phyloP scores from a whole-genome alignment of 1,140 invertebrate species.

The Ips typographus region DNA sequence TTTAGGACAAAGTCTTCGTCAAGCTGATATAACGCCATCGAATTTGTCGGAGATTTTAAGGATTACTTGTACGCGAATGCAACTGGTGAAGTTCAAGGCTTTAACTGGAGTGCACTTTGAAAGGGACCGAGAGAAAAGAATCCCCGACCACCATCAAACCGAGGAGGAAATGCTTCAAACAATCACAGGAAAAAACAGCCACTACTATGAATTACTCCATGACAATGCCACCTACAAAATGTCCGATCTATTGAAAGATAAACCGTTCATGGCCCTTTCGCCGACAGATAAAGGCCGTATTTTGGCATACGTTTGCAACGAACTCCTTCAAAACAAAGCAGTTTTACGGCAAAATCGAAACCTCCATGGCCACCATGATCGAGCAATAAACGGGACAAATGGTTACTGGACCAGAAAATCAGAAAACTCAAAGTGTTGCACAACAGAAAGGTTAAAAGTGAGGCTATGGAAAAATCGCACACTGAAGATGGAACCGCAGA shows the following conservation, averaged over 20 bases:
- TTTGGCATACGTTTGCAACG: constrained; percentile 89
- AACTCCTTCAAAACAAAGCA: constrained; percentile 88
- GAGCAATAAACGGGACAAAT: constrained; percentile 77
- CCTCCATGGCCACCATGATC: constrained; percentile 71
- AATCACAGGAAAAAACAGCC: constrained; percentile 69
- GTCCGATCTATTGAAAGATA: constrained; percentile 68
- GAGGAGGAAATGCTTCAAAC: constrained; percentile 63
- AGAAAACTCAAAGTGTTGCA: constrained; percentile 79
- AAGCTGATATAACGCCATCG: constrained; percentile 87
- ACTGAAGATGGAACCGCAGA: constrained; percentile 40
- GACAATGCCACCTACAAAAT: constrained; percentile 74
- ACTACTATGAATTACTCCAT: constrained; percentile 75
- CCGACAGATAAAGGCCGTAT: constrained; percentile 85
- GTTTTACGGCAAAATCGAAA: constrained; percentile 80
- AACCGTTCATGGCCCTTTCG: constrained; percentile 83
- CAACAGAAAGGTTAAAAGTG: constrained; percentile 71
- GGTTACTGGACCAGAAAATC: constrained; percentile 83
- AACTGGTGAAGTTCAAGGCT: constrained; percentile 80
- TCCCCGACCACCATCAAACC: constrained; percentile 77
- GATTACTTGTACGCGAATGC: constrained; percentile 87
- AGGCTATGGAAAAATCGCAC: constrained; percentile 64
- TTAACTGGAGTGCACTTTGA: constrained; percentile 75
- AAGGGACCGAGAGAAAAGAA: constrained; percentile 71
- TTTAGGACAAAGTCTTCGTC: constrained; percentile 85
- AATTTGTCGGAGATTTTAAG: constrained; percentile 91